Evolutionary conservation across 2,113 vertebrate genomes (phyloP), one percentile per base, ranked within the genome.

Genomic region (Solenodon paradoxus): DNA sequence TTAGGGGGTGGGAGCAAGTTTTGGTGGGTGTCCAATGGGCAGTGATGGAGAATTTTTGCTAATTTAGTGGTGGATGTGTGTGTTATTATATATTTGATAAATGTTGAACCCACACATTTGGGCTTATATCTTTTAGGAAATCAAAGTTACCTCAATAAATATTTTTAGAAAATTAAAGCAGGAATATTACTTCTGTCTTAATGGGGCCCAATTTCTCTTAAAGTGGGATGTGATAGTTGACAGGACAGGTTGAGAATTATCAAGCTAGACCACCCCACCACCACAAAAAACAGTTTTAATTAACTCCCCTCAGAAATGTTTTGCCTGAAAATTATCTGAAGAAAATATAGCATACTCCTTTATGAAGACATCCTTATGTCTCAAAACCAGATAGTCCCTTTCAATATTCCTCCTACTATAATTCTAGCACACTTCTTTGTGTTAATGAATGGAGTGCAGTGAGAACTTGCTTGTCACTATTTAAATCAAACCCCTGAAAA

Each of bases 311-410:
- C 57, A 93, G 86, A 82, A 78, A 49, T 49, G 35, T 26, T 59
- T 93, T 59, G 7, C 28, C 49, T 7, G 77, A 87, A 77, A 93
- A 69, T 87, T 63, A 94, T 75, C 45, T 88, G 53, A 35, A 80
- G 45, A 75, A 83, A 83, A 40, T 69, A 47, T 71, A 53, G 26
- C 6, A 77, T 28, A 87, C 8, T 11, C 5, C 1, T 24, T 91
- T 91, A 71, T 78, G 47, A 88, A 96, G n/a, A 78, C 61, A 92
- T 66, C 78, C 55, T 92, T 79, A 57, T 83, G 28, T 64, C 38
- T 83, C 69, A 94, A 92, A 83, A 17, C 17, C 47, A 79, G 30
- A 87, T 57, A 83, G 4, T 86, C 19, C 28, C 17, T 78, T 84
- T 28, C 24, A 84, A 84, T n/a, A 66, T 64, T 84, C 22, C 20